Evolutionary conservation across 2,888 invertebrate genomes (phyloP).

Genomic region (Octonoba sinensis): DNA sequence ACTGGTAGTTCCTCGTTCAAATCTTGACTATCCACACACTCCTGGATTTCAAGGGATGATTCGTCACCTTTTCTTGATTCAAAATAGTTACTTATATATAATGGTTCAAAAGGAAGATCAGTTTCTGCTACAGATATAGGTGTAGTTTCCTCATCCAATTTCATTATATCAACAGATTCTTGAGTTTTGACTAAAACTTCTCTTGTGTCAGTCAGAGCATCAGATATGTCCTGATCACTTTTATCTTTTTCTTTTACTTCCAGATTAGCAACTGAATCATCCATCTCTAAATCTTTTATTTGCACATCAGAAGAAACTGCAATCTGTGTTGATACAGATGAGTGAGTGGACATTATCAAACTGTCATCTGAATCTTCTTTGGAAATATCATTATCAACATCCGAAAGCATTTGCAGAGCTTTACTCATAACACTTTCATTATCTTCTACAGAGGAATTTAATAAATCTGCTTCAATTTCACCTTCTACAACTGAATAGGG

Average conservation of each 20-base stretch:
- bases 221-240: background rate
- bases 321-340: constrained; percentile 45
- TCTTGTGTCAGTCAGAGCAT: background rate
- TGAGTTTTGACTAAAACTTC: background rate
- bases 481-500: background rate
- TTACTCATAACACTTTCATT: constrained; percentile 2
- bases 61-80: no score
- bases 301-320: constrained; percentile 24
- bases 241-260: background rate
- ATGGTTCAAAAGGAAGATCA: background rate
- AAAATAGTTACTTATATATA: no score
- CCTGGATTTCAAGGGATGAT: no score
- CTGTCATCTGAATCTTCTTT: constrained; percentile 38
- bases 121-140: no score
- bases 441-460: background rate
- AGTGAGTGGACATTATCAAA: constrained; percentile 30
- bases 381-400: constrained; percentile 9
- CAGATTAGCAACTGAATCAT: constrained; percentile 6
- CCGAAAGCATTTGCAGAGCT: background rate
- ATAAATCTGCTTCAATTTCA: background rate
- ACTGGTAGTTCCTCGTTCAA: no score
- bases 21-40: no score
- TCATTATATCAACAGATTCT: background rate
- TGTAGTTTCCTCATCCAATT: background rate
- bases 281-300: constrained; percentile 23